phyloP scores from a whole-genome alignment of 2,888 invertebrate species.

The Phanerotoma sp. region DNA sequence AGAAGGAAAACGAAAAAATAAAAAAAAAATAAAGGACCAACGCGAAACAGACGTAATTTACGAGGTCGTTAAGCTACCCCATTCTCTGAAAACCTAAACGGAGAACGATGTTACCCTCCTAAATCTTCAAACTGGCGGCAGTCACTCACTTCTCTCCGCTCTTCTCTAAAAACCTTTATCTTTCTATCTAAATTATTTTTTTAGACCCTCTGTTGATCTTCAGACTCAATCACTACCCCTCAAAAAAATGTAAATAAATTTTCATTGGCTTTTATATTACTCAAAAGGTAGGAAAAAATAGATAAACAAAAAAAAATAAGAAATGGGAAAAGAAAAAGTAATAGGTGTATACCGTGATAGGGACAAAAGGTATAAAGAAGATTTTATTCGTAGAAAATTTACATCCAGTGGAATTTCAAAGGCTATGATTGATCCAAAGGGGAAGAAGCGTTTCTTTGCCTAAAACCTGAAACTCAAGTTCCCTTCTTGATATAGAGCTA shows the following conservation, averaged over 20 bases:
- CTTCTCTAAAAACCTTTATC: slow-evolving; percentile 16
- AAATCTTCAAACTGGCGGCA: slow-evolving; percentile 32
- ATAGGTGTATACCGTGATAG: slow-evolving; percentile 1
- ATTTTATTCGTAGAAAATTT: slow-evolving; percentile 43
- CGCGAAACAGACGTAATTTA: slow-evolving; percentile 34
- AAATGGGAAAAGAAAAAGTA: slow-evolving; percentile 18
- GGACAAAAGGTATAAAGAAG: background rate
- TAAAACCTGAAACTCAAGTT: background rate
- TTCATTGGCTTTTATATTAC: slow-evolving; percentile 17
- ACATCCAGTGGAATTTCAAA: slow-evolving; percentile 37
- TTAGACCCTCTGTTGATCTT: slow-evolving; percentile 19
- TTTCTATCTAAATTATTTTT: slow-evolving; percentile 18
- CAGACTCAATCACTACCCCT: slow-evolving; percentile 14
- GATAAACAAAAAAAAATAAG: slow-evolving; percentile 10
- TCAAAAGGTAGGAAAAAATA: background rate
- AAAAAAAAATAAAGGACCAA: slow-evolving; percentile 29
- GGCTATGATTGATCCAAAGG: slow-evolving; percentile 25
- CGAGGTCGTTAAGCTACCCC: slow-evolving; percentile 36
- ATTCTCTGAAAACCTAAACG: slow-evolving; percentile 28
- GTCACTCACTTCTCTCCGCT: slow-evolving; percentile 30
- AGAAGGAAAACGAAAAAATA: slow-evolving; percentile 21
- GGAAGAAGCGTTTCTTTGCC: slow-evolving; percentile 21
- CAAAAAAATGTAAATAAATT: slow-evolving; percentile 12
- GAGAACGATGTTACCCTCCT: slow-evolving; percentile 35
- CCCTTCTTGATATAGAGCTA: background rate